phyloP scores from a whole-genome alignment of 35 echinoderm and acorn worm genomes.

The Heliocidaris tuberculata region DNA sequence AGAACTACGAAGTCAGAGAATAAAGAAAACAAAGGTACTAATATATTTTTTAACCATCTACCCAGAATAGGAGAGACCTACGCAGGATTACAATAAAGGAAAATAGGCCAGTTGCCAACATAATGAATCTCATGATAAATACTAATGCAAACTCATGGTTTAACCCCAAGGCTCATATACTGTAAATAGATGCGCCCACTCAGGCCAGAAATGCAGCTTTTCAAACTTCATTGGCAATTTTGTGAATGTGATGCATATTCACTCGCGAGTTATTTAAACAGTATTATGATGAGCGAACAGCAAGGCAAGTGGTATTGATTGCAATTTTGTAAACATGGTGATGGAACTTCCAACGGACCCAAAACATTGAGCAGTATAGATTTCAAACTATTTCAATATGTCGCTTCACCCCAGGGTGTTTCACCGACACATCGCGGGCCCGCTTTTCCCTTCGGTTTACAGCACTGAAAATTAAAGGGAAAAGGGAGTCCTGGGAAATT shows the following conservation, averaged over 20 bases:
- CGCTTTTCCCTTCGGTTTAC: no score
- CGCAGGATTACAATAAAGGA: not conserved
- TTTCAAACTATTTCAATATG: not conserved
- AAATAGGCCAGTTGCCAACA: not conserved
- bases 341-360: not conserved
- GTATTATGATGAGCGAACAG: not conserved
- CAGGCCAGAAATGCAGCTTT: not conserved
- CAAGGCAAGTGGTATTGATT: not conserved
- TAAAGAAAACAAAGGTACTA: no score
- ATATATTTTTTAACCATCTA: no score
- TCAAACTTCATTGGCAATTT: not conserved
- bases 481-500: not conserved
- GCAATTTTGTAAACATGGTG: not conserved
- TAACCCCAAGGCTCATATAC: not conserved
- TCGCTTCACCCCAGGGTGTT: not conserved
- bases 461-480: not conserved
- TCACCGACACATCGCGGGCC: not conserved
- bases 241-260: not conserved
- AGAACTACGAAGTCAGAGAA: no score
- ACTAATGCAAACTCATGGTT: not conserved
- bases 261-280: not conserved
- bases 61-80: no score
- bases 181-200: not conserved
- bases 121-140: not conserved
- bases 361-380: not conserved